Evolutionary conservation across 2,888 invertebrate genomes (phyloP), one percentile per base, ranked within the genome.

Genomic region (Nesidiocoris tenuis): DNA sequence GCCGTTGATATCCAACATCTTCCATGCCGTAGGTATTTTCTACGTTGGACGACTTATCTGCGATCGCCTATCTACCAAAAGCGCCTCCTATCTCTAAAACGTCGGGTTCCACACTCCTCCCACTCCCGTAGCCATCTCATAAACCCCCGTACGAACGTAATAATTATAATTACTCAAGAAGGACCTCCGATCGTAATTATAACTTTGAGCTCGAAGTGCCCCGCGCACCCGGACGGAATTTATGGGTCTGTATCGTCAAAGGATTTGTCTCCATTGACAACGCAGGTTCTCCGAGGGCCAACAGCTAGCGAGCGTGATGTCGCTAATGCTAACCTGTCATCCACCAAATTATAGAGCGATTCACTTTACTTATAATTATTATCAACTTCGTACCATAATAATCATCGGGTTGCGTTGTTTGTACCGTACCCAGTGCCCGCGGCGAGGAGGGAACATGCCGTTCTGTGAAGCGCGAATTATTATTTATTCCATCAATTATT

Each of bases 261-360:
- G 61, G 63, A 63, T 72, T 72, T 72, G 72, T 72, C 72, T 72
- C 72, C 61, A 72, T 72, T 63, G 70, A 59, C 70, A 70, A 70
- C 57, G 24, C 3, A 39, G 39, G 39, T 56, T 67, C 57, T 22
- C n/a, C 59, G 70, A 39, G 39, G 12, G 25, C 39, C 63, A 21
- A 18, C 61, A 21, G 19, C 25, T 54, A n/a, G 25, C 59, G 3
- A 9, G 61, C 61, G 39, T 61, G 61, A 54, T 72, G 72, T 72
- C 72, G 61, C 61, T 72, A 72, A 72, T 72, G 16, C 63, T 39
- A 61, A 25, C 72, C 72, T 72, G 72, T 54, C 72, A 72, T 61
- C 25, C 19, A 25, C 21, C 39, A 72, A 72, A 72, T 72, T 72
- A 72, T 54, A 72, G 61, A 72, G 72, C 18, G 72, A 72, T 70